Conservation (phyloP, 37 sponge, comb jelly and placozoan genomes). For the Cladorhizidae sp. region DNA sequence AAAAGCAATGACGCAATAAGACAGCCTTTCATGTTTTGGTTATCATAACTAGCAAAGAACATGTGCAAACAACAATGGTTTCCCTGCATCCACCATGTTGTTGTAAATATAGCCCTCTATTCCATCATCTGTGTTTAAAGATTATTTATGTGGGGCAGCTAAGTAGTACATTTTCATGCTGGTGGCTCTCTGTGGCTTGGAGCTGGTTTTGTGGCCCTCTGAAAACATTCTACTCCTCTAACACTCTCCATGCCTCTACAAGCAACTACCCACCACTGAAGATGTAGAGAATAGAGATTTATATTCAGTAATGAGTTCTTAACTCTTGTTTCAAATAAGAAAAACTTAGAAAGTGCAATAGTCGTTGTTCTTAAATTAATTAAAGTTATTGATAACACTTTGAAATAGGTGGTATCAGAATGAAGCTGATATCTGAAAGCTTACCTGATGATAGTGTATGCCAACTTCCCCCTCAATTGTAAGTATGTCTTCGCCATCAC, state of each 20-base stretch:
- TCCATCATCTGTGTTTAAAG: slow-evolving; percentile 15
- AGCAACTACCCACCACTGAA: slow-evolving; percentile 10
- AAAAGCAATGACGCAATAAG: background rate
- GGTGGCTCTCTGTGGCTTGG: slow-evolving; percentile 44
- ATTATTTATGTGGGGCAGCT: slow-evolving; percentile 20
- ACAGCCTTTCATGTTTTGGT: slow-evolving; percentile 29
- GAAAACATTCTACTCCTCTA: background rate
- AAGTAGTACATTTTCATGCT: too few species aligned
- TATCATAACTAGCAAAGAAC: background rate
- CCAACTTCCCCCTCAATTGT: too few species aligned
- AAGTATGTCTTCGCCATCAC: too few species aligned
- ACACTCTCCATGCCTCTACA: slow-evolving; percentile 34
- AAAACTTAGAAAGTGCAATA: too few species aligned
- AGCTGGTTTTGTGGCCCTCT: slow-evolving; percentile 15
- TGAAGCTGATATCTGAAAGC: too few species aligned
- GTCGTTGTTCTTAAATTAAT: too few species aligned
- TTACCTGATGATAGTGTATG: too few species aligned
- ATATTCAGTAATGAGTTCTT: too few species aligned
- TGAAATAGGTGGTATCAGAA: too few species aligned
- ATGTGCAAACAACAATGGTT: background rate
- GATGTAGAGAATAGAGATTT: slow-evolving; percentile 42
- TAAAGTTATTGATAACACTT: too few species aligned
- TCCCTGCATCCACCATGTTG: background rate
- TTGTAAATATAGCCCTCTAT: too few species aligned
- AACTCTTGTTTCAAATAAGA: too few species aligned